Evolutionary conservation across 2,113 vertebrate species (phyloP), one percentile per base, ranked within the genome.

Genomic region (Numida meleagris): DNA sequence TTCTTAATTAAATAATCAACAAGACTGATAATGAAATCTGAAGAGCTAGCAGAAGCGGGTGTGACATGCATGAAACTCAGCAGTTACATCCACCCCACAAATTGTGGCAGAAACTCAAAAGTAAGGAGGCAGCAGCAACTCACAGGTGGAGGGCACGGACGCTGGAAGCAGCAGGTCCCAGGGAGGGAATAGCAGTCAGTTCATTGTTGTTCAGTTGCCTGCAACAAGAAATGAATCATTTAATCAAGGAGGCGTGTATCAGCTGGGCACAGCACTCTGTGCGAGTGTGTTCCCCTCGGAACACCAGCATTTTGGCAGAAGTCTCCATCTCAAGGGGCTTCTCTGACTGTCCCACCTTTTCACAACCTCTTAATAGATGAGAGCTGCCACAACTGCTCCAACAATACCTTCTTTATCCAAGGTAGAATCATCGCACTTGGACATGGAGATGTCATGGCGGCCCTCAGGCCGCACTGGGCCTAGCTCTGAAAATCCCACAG

Each of bases 191-290:
- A 59, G 98, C 87, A 21, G 97, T 98, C 98, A 99, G 96, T 91
- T 99, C 98, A 19, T 99, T 99, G 98, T 99, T 98, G 97, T 98
- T 98, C 97, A 99, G 96, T 67, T 96, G 97, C 94, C 99, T 99
- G 97, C 66, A 98, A 98, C n/a, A 88, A 92, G 97, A 97, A 88
- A 91, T 42, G 2, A 6, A n/a, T 12, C 13, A 29, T n/a, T 96
- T 58, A 70, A 88, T 48, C 20, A 46, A 77, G 46, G 33, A 81
- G 34, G 40, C 2, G 1, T 33, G 53, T 29, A 55, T 55, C 27
- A 53, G 27, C 14, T 53, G 51, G 29, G 29, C 29, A 55, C 53
- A 50, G 23, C 23, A 50, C 23, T 24, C 14, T 57, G 53, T 57
- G 11, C 33, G 10, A 33, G 18, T 33, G 53, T 18, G 29, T 29